phyloP scores from a whole-genome alignment of 1,140 invertebrate species.

The Leptonema lineaticorne region DNA sequence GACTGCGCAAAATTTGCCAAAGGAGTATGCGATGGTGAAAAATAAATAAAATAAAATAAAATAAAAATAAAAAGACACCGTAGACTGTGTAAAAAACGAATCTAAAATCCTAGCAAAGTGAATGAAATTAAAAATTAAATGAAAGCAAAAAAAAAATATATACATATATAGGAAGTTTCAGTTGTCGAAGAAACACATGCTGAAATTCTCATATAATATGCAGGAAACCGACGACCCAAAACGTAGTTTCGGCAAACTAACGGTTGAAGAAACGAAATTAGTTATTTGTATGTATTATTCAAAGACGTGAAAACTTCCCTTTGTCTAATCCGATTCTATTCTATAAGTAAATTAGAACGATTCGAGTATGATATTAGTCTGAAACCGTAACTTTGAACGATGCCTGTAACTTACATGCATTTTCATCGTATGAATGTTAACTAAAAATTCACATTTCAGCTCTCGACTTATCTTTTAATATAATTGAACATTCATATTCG shows the following conservation, averaged over 20 bases:
- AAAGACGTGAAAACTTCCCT: neutral
- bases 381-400: too few species aligned
- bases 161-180: too few species aligned
- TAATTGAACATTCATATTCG: too few species aligned
- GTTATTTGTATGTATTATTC: neutral
- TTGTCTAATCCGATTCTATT: neutral
- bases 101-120: neutral
- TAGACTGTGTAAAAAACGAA: neutral
- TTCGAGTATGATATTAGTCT: too few species aligned
- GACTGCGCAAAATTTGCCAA: neutral
- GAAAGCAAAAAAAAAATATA: neutral
- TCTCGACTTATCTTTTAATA: neutral
- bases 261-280: neutral
- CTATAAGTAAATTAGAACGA: neutral
- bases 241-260: neutral
- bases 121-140: constrained; percentile 20
- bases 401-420: too few species aligned
- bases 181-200: constrained; percentile 5
- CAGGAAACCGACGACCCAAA: neutral
- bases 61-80: neutral
- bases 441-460: too few species aligned
- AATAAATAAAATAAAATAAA: neutral
- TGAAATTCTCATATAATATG: constrained; percentile 7
- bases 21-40: neutral
- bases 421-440: too few species aligned